These are phyloP conservation scores for Drosophila gaucha DNA, from an alignment of 2,888 invertebrate genomes.

Conservation along the genomic window DNA sequence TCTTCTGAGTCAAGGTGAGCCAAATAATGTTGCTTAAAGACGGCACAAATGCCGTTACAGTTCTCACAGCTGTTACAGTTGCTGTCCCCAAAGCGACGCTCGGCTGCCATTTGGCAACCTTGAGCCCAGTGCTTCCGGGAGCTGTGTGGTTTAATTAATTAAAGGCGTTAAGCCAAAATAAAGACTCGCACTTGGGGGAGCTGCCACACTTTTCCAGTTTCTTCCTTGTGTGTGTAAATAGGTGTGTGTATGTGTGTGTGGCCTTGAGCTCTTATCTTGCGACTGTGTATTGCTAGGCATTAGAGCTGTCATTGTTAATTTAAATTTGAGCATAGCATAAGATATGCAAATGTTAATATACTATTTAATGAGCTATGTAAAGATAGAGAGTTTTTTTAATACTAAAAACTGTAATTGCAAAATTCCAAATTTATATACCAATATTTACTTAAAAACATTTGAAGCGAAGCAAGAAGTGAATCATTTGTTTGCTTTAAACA, in stretches of 20 bases:
- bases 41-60: slow-evolving; percentile 48
- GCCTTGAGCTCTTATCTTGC: not conserved
- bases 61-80: too few relatives aligned
- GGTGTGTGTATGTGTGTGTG: slow-evolving; percentile 1
- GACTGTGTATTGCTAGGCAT: slow-evolving; percentile 17
- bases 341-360: slow-evolving; percentile 2
- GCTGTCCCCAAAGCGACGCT: slow-evolving; percentile 18
- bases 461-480: too few relatives aligned
- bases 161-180: slow-evolving; percentile 73
- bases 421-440: not conserved
- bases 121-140: slow-evolving; percentile 56
- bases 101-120: slow-evolving; percentile 4
- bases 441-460: too few relatives aligned
- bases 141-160: slow-evolving; percentile 76
- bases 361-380: not conserved
- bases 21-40: slow-evolving; percentile 46
- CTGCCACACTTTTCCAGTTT: slow-evolving; percentile 3
- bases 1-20: slow-evolving; percentile 36
- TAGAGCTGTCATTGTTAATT: slow-evolving; percentile 26
- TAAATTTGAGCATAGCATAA: not conserved
- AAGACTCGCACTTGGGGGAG: slow-evolving; percentile 52
- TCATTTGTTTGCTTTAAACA: too few relatives aligned
- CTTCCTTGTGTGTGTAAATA: not conserved
- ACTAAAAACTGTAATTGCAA: not conserved
- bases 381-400: not conserved